Evolutionary conservation across 2,113 vertebrate species (phyloP), one percentile per base, ranked within the genome.

Genomic region (Clinocottus analis): DNA sequence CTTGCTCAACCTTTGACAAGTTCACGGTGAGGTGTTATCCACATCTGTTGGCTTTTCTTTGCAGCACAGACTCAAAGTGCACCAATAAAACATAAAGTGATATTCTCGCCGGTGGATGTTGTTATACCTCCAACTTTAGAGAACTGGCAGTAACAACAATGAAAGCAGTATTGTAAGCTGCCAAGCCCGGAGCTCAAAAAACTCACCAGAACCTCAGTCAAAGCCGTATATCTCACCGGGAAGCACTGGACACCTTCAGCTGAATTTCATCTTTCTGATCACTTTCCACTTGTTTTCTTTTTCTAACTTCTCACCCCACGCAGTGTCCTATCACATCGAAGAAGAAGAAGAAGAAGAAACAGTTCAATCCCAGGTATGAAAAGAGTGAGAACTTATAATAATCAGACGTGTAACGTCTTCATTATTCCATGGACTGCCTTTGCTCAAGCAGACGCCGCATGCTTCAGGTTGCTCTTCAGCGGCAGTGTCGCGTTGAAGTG

Each of bases 141-240:
- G 61, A 85, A 82, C 83, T 90, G 89, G 79, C 87, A 90, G 83
- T 4, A 86, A 84, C 79, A 90, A 87, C 84, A 89, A 85, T 89
- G 70, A 37, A 67, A 83, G 72, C 62, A 56, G 63, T 35, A 59
- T 51, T 63, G 78, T 68, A 64, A 21, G 68, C 77, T 91, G 88
- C 89, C 76, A 92, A 88, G 88, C 82, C 82, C 45, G 70, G 23
- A 85, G 88, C 85, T 80, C 47, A 21, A 80, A 72, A 78, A 84
- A 37, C 71, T 53, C 63, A 14, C 39, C 5, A 0, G 16, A 68
- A 64, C 68, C 19, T 71, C 70, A 69, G 77, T 90, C 82, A 66
- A 69, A 90, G 79, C 83, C 74, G 60, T 63, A 1, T 25, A 72
- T 63, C 60, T 83, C 69, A 39, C 70, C 62, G 72, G 68, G 58